Evolutionary conservation across 2,797 vertebrate species (phyloP), one percentile per base, ranked within the genome.

Genomic region (Garrulus glandarius): DNA sequence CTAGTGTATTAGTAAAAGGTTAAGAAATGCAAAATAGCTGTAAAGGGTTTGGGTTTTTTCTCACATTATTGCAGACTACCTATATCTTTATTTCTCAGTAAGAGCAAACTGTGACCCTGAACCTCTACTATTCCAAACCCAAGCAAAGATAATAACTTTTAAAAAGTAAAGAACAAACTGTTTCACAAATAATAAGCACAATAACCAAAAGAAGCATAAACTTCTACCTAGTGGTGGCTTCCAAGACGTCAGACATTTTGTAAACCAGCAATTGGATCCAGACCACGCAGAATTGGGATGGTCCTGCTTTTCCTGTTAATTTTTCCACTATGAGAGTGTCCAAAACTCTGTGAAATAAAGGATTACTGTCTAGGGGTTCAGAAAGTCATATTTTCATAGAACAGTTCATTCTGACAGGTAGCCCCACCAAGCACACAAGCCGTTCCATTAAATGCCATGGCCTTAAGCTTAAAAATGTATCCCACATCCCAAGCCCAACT

Each of bases 331-430:
- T 30, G 65, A 94, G 64, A 80, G 76, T 57, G 53, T 83, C 87
- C 96, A 94, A 94, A 96, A n/a, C 74, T 64, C 87, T 65, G 60
- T 50, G 80, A 89, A 91, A 97, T 56, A 95, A 96, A 92, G 84
- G 53, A 71, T 93, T 72, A 72, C 80, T 91, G 92, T 93, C 84
- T 81, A 34, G 79, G 75, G 71, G 70, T 93, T 92, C 92, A 89
- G 70, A 90, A 92, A 89, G 67, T 68, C 64, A 4, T 63, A 15
- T 53, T 82, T 89, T 92, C 34, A 83, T 20, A 65, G 84, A 83
- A n/a, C 46, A 53, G 64, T 74, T 85, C 64, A 57, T 69, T 89
- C 81, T 85, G 53, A 78, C 93, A 94, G 91, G 93, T 94, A 89
- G 52, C 49, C 44, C 64, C 39, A 39, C 78, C 44, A 69, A 55